These are phyloP conservation scores for Campaea margaritaria DNA, from an alignment of 2,888 invertebrate genomes.

Conservation along the genomic window DNA sequence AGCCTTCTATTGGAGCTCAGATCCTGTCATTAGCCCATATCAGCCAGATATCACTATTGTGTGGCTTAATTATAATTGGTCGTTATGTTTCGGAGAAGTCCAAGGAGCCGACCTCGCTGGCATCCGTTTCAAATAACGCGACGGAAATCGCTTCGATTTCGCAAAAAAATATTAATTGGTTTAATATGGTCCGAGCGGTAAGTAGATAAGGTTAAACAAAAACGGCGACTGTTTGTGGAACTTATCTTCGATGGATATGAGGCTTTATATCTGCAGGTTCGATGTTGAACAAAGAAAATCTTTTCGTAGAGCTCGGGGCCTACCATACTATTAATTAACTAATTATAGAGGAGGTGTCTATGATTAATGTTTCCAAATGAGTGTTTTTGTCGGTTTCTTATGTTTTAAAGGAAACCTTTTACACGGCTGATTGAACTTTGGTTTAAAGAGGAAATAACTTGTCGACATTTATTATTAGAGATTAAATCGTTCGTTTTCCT, in stretches of 20 bases:
- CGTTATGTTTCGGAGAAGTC: slow-evolving; percentile 35
- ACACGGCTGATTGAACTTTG: slow-evolving; percentile 11
- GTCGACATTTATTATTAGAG: background rate
- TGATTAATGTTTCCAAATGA: background rate
- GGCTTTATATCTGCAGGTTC: no score
- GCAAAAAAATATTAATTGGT: slow-evolving; percentile 50
- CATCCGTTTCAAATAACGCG: slow-evolving; percentile 65
- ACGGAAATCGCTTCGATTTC: slow-evolving; percentile 63
- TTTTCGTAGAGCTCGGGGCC: no score
- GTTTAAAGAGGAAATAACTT: slow-evolving; percentile 9
- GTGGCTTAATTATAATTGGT: slow-evolving; percentile 6
- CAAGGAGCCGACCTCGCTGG: slow-evolving; percentile 65
- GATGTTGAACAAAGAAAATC: no score
- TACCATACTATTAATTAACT: no score
- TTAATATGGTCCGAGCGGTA: slow-evolving; percentile 22
- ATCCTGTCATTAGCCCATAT: slow-evolving; percentile 27
- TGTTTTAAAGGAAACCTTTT: slow-evolving; percentile 1
- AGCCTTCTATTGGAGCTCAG: slow-evolving; percentile 25
- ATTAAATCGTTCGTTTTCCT: no score
- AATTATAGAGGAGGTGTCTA: background rate
- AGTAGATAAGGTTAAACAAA: slow-evolving; percentile 7
- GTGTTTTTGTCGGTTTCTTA: background rate
- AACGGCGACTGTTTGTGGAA: background rate
- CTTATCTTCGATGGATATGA: no score
- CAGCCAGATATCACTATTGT: background rate